These are phyloP conservation scores for Vesta saturnalis DNA, from an alignment of 2,888 invertebrate species.

Conservation along the genomic window DNA sequence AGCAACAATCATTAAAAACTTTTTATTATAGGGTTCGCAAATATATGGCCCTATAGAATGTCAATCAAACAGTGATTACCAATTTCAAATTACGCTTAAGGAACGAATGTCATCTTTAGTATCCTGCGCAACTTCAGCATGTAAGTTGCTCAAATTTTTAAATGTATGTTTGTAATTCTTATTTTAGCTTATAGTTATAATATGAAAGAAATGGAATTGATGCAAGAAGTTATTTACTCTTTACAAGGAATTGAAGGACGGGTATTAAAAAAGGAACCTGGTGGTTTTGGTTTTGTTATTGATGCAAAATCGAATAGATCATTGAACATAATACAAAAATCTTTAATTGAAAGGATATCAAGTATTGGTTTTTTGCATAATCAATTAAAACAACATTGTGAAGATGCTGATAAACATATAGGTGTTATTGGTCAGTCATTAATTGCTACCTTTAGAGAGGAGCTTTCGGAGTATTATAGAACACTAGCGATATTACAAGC, in stretches of 20 bases:
- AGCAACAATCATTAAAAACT: neutral
- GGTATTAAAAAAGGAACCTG: slow-evolving; percentile 73
- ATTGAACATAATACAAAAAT: slow-evolving; percentile 66
- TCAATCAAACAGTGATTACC: slow-evolving; percentile 47
- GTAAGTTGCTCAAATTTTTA: slow-evolving; percentile 29
- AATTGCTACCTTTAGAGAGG: slow-evolving; percentile 83
- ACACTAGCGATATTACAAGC: slow-evolving; percentile 89
- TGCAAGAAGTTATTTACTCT: slow-evolving; percentile 83
- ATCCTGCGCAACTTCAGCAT: slow-evolving; percentile 35
- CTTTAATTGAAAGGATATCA: slow-evolving; percentile 77
- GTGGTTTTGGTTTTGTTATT: slow-evolving; percentile 69
- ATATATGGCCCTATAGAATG: neutral
- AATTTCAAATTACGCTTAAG: slow-evolving; percentile 35
- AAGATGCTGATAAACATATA: slow-evolving; percentile 71
- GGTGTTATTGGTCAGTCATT: slow-evolving; percentile 88
- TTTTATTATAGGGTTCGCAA: slow-evolving; percentile 18
- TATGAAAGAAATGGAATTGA: slow-evolving; percentile 65
- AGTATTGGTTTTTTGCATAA: slow-evolving; percentile 86
- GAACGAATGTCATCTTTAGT: slow-evolving; percentile 37
- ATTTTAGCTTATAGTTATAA: slow-evolving; percentile 32
- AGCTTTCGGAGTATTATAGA: slow-evolving; percentile 88
- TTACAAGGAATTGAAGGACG: slow-evolving; percentile 91
- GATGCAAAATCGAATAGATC: slow-evolving; percentile 67
- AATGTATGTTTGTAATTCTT: neutral
- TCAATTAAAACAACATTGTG: slow-evolving; percentile 81